A percentile compares a stretch with the other conserved stretches of the same genome.
Conservation (phyloP, 2,797 vertebrate species). For the Microcaecilia unicolor region DNA sequence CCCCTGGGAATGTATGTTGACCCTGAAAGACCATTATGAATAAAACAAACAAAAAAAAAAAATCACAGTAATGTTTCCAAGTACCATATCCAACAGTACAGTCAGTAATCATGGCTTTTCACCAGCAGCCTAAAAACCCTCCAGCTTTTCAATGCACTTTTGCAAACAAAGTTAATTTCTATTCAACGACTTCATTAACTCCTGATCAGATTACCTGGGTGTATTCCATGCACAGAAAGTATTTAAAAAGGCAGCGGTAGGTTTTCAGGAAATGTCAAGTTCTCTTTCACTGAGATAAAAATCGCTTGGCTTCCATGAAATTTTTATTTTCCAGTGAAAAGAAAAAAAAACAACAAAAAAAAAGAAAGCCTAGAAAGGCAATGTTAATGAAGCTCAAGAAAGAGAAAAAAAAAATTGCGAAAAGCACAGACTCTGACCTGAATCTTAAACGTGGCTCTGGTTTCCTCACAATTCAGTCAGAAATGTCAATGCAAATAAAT, state of each 20-base stretch:
- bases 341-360: constrained; percentile 13
- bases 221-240: constrained; percentile 38
- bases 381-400: constrained; percentile 43
- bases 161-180: constrained; percentile 38
- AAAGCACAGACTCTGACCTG: constrained; percentile 25
- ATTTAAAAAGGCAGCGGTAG: constrained; percentile 25
- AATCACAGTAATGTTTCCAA: too few species aligned
- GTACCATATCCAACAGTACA: constrained; percentile 1
- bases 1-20: too few species aligned
- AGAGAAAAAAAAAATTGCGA: constrained; percentile 32
- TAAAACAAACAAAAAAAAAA: too few species aligned
- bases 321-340: constrained; percentile 52
- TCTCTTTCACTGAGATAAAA: constrained; percentile 69
- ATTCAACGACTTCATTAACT: constrained; percentile 42
- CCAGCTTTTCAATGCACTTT: constrained; percentile 14
- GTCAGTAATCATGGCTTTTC: constrained; percentile 4
- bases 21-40: too few species aligned
- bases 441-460: constrained; percentile 15
- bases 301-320: constrained; percentile 65
- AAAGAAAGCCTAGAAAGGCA: constrained; percentile 34
- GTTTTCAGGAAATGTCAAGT: constrained; percentile 70
- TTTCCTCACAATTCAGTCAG: constrained; percentile 7
- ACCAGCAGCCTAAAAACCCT: not conserved
- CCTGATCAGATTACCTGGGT: constrained; percentile 52
- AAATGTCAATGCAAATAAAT: not conserved